A percentile compares a stretch with the other conserved stretches of the same genome.
Conservation (phyloP, 2,888 invertebrate species). For the Pomacea canaliculata region DNA sequence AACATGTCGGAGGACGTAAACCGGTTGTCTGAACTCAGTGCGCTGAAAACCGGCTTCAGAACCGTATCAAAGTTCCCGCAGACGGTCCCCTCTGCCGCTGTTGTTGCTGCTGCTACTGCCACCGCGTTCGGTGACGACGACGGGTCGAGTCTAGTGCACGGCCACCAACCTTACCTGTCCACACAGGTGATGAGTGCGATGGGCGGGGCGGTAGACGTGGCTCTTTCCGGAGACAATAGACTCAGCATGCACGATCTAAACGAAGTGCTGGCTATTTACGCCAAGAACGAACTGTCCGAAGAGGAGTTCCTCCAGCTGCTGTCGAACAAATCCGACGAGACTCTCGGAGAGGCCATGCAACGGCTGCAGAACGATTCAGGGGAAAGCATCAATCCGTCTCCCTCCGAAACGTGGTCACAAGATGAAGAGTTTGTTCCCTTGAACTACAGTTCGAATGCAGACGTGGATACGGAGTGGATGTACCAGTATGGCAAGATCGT, state of each 20-base stretch:
- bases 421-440: conserved; percentile 16
- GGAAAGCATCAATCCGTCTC: conserved; percentile 12
- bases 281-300: conserved; percentile 52
- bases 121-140: not conserved
- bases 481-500: too few species aligned
- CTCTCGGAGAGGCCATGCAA: too few species aligned
- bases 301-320: conserved; percentile 41
- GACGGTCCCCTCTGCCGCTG: too few species aligned
- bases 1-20: not conserved
- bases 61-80: not conserved
- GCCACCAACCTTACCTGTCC: not conserved
- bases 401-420: not conserved
- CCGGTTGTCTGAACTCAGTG: not conserved
- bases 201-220: not conserved
- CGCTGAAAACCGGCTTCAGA: not conserved
- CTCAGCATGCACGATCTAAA: conserved; percentile 21
- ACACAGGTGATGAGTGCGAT: not conserved
- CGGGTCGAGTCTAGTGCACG: not conserved
- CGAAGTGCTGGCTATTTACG: conserved; percentile 36
- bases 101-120: too few species aligned
- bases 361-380: not conserved
- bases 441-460: not conserved
- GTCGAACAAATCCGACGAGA: not conserved
- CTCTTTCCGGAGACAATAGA: not conserved
- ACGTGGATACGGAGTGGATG: not conserved